Conservation (phyloP, 2,888 invertebrate species). For the Athalia cordata region DNA sequence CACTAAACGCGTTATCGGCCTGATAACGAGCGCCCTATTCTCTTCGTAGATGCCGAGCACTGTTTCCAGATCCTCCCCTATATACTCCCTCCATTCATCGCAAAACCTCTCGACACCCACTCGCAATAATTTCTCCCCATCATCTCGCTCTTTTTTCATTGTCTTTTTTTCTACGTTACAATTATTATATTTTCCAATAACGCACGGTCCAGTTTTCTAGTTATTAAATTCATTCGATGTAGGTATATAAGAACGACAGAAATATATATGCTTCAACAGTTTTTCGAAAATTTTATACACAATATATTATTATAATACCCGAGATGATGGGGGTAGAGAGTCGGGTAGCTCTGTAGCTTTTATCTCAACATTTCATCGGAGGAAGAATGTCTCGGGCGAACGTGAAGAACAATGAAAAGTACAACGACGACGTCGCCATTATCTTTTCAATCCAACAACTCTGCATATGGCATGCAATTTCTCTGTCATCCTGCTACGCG, state of each 20-base stretch:
- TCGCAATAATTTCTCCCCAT: not conserved
- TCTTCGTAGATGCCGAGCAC: slow-evolving; percentile 33
- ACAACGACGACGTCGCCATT: slow-evolving; percentile 36
- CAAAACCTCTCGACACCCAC: not conserved
- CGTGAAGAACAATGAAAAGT: slow-evolving; percentile 65
- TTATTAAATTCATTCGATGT: too few relatives aligned
- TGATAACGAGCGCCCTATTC: slow-evolving; percentile 56
- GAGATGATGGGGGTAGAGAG: not conserved
- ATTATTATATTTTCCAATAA: too few relatives aligned
- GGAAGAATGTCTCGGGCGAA: slow-evolving; percentile 64
- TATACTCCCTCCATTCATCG: slow-evolving; percentile 41
- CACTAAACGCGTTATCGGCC: slow-evolving; percentile 70
- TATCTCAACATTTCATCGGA: slow-evolving; percentile 68
- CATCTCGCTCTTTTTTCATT: not conserved
- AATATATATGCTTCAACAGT: too few relatives aligned
- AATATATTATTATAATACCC: not conserved
- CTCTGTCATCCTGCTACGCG: not conserved
- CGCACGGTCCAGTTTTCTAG: too few relatives aligned
- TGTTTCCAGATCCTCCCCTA: slow-evolving; percentile 30
- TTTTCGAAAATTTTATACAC: not conserved
- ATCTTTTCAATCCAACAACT: not conserved
- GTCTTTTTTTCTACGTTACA: not conserved
- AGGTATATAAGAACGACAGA: too few relatives aligned
- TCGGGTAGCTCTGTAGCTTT: slow-evolving; percentile 51
- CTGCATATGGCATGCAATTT: not conserved